Percentiles rank a stretch among this genome's conserved stretches.
phyloP scores from a whole-genome alignment of 2,888 invertebrate genomes.

The Ditula angustiorana region DNA sequence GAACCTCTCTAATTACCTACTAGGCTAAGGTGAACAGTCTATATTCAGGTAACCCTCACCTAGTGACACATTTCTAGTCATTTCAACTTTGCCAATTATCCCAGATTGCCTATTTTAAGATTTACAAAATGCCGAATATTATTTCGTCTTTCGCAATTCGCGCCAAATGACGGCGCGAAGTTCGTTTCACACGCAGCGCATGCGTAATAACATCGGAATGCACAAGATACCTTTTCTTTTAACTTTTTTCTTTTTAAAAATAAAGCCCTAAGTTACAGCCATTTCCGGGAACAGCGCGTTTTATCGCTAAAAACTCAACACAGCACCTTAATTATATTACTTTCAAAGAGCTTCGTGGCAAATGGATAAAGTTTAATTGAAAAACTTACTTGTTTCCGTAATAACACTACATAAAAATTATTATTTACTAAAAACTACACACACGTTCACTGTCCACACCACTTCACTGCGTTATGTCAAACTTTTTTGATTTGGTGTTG shows the following conservation, averaged over 20 bases:
- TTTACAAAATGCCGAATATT: conserved; percentile 44
- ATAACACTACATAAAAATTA: conserved; percentile 77
- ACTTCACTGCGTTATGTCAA: conserved; percentile 78
- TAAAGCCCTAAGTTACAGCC: conserved; percentile 63
- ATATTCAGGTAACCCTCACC: conserved; percentile 79
- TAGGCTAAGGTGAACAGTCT: conserved; percentile 76
- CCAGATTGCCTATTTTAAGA: conserved; percentile 68
- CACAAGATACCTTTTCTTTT: conserved; percentile 78
- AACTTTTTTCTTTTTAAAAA: conserved; percentile 67
- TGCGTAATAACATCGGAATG: conserved; percentile 79
- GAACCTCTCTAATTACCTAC: conserved; percentile 36
- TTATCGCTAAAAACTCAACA: conserved; percentile 41
- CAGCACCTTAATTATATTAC: conserved; percentile 27
- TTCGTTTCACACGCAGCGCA: conserved; percentile 59
- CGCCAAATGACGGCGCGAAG: conserved; percentile 61
- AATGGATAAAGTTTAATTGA: conserved; percentile 64
- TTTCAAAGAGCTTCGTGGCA: conserved; percentile 43
- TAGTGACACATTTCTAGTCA: conserved; percentile 74
- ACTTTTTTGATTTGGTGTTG: conserved; percentile 63
- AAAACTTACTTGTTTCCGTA: conserved; percentile 72
- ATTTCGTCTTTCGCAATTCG: conserved; percentile 46
- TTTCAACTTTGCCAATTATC: conserved; percentile 65
- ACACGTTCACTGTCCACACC: conserved; percentile 78
- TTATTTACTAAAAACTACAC: conserved; percentile 66
- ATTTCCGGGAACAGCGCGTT: conserved; percentile 66